Base-by-base conservation (phyloP, 2,888 invertebrate genomes). In the Torymus texanus region DNA sequence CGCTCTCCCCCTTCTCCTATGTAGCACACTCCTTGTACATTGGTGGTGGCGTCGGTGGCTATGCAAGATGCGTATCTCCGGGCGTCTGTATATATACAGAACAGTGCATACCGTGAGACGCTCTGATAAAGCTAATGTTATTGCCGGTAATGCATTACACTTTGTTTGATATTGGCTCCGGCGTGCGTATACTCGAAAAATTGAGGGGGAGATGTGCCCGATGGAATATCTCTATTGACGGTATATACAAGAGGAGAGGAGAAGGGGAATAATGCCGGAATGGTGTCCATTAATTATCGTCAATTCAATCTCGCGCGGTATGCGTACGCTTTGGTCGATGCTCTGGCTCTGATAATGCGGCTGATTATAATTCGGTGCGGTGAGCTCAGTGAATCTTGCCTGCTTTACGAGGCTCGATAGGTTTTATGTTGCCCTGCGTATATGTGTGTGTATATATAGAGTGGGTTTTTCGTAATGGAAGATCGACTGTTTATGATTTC, bases 51-150 rank as follows among this genome's bases (percentile, higher is more conserved):
- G 13, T 41, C 41, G 41, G 41, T 8, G 8, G 41, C 5, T 5
- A 41, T 8, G 5, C 41, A 16, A 50, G 70, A 76, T 76, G 63
- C 76, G 51, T 76, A 76, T 76, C 68, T 74, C 18, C 58, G 13
- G 51, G 29, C n/a, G 16, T 50, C 5, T n/a, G 4, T 50, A 51
- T 59, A 58, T 18, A 24, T 2, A 5, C 51, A 59, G 12, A n/a
- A 13, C 3, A 14, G 16, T 14, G 18, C 18, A 29, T 13, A 29
- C 14, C n/a, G 55, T 29, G 8, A 3, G 13, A 21, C 21, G 13
- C 58, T 56, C 81, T 82, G 82, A 84, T 84, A 83, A 84, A 84
- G 81, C 82, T 84, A 84, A 85, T 83, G 82, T 82, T 82, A 84
- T 85, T 83, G 81, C 80, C 79, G 76, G 80, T 81, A 84, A 84